Evolutionary conservation across 1,140 invertebrate genomes (phyloP).

Genomic region (Triops cancriformis): DNA sequence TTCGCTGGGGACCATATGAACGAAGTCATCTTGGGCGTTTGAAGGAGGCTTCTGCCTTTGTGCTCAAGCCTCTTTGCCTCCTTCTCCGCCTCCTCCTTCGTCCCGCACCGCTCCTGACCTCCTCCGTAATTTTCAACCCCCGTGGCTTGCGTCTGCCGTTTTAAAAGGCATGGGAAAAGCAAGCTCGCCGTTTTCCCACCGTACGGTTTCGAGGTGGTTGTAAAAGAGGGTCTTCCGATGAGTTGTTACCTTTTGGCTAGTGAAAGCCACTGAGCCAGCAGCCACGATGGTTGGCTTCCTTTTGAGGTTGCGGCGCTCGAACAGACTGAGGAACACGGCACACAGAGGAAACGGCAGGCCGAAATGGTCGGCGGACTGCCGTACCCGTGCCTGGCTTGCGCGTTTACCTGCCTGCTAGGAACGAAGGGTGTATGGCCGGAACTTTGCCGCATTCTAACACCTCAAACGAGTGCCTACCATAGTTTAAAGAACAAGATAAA

Average conservation of each 20-base stretch:
- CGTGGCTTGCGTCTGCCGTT: slow-evolving; percentile 11
- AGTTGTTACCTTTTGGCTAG: slow-evolving; percentile 10
- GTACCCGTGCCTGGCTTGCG: slow-evolving; percentile 1
- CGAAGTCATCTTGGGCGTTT: background rate
- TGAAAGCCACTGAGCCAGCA: slow-evolving; percentile 4
- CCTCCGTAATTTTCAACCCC: background rate
- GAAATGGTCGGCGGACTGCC: background rate
- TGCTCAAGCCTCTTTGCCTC: background rate
- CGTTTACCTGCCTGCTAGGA: background rate
- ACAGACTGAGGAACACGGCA: background rate
- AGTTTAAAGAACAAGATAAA: background rate
- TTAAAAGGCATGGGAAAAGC: slow-evolving; percentile 13
- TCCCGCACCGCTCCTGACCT: background rate
- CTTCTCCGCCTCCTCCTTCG: background rate
- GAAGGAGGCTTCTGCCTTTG: background rate
- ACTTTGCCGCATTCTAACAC: slow-evolving; percentile 13
- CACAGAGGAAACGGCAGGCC: background rate
- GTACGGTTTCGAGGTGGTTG: background rate
- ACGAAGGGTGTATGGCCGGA: background rate
- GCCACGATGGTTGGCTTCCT: slow-evolving; percentile 8
- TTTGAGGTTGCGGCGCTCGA: slow-evolving; percentile 4
- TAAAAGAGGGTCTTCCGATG: slow-evolving; percentile 8
- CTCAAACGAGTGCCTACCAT: background rate
- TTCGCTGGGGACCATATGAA: background rate
- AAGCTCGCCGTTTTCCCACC: background rate